Conservation (phyloP, 2,888 invertebrate genomes). For the Graphium colonna region DNA sequence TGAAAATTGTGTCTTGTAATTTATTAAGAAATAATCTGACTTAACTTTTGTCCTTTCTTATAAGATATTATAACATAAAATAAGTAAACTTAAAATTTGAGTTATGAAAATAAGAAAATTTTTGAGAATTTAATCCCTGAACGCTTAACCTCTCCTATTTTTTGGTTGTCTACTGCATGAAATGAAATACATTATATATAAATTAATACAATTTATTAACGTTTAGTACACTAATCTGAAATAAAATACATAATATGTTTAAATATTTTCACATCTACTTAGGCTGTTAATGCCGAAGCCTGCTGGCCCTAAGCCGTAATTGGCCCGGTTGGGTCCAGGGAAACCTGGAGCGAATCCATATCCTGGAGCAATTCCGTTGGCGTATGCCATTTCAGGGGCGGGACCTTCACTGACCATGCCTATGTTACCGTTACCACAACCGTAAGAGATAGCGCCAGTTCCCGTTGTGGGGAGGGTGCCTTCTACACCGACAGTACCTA, state of each 20-base stretch:
- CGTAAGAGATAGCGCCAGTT: slow-evolving; percentile 34
- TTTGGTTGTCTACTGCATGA: too few relatives aligned
- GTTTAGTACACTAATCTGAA: background rate
- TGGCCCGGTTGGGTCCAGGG: slow-evolving; percentile 5
- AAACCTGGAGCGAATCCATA: slow-evolving; percentile 14
- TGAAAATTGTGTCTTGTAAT: too few relatives aligned
- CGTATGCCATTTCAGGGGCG: slow-evolving; percentile 15
- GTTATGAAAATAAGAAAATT: too few relatives aligned
- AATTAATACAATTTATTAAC: slow-evolving; percentile 9
- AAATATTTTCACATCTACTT: slow-evolving; percentile 14
- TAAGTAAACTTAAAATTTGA: too few relatives aligned
- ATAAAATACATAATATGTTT: background rate
- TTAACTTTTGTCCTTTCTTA: too few relatives aligned
- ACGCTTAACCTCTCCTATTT: too few relatives aligned
- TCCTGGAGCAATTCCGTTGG: slow-evolving; percentile 13
- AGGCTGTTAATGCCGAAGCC: slow-evolving; percentile 5
- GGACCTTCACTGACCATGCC: slow-evolving; percentile 30
- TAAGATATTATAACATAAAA: too few relatives aligned
- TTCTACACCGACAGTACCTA: slow-evolving; percentile 35
- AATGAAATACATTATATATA: background rate
- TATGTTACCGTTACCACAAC: slow-evolving; percentile 35
- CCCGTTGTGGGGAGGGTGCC: slow-evolving; percentile 37
- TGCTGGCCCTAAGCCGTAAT: slow-evolving; percentile 9
- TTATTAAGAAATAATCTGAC: too few relatives aligned
- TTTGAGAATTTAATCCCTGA: too few relatives aligned